Conservation (phyloP, 2,888 invertebrate species). For the Chironomus riparius region DNA sequence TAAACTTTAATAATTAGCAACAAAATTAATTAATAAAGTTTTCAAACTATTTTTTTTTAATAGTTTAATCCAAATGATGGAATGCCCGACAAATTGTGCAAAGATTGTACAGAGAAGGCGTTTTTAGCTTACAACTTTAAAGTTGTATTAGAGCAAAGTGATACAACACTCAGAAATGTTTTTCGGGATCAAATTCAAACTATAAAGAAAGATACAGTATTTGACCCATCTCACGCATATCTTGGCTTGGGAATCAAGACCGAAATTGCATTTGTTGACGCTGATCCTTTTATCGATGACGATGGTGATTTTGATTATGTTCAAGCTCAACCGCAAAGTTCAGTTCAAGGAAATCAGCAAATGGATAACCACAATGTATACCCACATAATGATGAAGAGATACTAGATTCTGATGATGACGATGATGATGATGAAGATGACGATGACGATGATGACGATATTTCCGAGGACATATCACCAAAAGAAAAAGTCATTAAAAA, state of each 20-base stretch:
- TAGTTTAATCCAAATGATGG: constrained; percentile 29
- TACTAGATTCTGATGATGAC: neutral
- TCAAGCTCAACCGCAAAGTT: neutral
- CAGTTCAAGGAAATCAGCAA: neutral
- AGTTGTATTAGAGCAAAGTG: constrained; percentile 28
- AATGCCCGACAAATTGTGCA: constrained; percentile 29
- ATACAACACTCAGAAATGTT: constrained; percentile 26
- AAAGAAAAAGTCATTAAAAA: constrained; percentile 11
- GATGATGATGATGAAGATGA: constrained; percentile 17
- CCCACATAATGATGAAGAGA: constrained; percentile 17
- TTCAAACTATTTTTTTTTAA: neutral
- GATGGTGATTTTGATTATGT: constrained; percentile 19
- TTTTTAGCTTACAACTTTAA: constrained; percentile 28
- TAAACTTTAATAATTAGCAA: neutral
- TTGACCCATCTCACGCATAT: neutral
- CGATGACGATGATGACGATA: constrained; percentile 18
- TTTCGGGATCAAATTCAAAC: constrained; percentile 1
- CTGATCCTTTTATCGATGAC: constrained; percentile 19
- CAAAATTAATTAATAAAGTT: neutral
- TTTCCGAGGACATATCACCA: neutral
- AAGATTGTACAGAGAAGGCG: constrained; percentile 28
- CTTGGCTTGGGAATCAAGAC: constrained; percentile 25
- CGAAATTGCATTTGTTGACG: constrained; percentile 28
- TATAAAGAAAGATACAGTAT: neutral
- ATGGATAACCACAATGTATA: neutral